A percentile compares a stretch with the other conserved stretches of the same genome.
These are phyloP conservation scores for Netelia inedita DNA, from an alignment of 2,888 invertebrate species.

Conservation along the genomic window DNA sequence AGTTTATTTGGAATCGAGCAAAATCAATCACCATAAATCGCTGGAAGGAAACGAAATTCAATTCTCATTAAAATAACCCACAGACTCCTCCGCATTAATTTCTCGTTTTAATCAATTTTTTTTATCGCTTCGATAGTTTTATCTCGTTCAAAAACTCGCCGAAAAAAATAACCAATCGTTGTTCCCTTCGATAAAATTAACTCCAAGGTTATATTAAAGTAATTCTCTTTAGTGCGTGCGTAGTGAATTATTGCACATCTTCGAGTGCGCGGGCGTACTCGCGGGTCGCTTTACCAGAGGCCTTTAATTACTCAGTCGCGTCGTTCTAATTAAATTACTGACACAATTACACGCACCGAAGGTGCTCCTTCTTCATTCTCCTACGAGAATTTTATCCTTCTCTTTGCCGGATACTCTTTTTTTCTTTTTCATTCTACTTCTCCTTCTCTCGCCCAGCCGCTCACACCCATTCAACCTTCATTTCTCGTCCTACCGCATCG, in stretches of 20 bases:
- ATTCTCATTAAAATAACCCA: too few species aligned
- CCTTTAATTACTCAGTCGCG: constrained; percentile 74
- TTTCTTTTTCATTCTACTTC: constrained; percentile 6
- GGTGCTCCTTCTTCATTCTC: constrained; percentile 57
- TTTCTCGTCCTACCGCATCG: constrained; percentile 25
- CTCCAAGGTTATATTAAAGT: too few species aligned
- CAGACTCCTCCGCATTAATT: too few species aligned
- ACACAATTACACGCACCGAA: constrained; percentile 67
- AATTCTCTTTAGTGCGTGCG: too few species aligned
- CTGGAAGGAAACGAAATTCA: too few species aligned
- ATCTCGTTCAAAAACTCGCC: too few species aligned
- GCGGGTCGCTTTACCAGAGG: constrained; percentile 39
- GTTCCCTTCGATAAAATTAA: too few species aligned
- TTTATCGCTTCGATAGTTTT: too few species aligned
- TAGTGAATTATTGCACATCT: neutral
- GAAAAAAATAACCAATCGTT: too few species aligned
- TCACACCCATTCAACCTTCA: constrained; percentile 36
- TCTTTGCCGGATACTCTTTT: constrained; percentile 18
- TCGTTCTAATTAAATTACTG: constrained; percentile 67
- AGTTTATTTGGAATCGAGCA: neutral
- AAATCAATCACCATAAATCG: too few species aligned
- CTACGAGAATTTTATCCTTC: constrained; percentile 1
- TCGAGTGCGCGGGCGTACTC: constrained; percentile 20
- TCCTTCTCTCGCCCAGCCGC: neutral
- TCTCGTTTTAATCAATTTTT: too few species aligned